phyloP scores from a whole-genome alignment of 2,113 vertebrate genomes.

The Aegypius monachus region DNA sequence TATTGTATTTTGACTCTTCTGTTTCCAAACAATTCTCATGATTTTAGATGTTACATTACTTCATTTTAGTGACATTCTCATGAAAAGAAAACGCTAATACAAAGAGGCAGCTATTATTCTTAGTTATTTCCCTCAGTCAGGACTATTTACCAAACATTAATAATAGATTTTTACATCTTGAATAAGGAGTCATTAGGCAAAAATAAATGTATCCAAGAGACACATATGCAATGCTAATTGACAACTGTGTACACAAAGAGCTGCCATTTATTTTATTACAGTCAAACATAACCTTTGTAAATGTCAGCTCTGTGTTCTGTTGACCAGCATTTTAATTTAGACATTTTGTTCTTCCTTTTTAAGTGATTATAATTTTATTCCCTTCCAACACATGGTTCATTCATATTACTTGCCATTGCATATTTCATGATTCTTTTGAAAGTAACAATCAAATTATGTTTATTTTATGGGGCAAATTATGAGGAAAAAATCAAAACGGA shows the following conservation, averaged over 20 bases:
- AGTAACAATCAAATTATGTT: neutral
- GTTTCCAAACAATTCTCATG: neutral
- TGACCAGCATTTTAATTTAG: constrained; percentile 66
- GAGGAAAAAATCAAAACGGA: neutral
- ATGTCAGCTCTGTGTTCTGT: constrained; percentile 59
- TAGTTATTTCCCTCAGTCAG: constrained; percentile 6
- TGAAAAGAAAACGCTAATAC: constrained; percentile 2
- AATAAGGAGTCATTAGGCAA: constrained; percentile 44
- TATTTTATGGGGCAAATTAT: neutral
- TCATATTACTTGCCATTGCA: neutral
- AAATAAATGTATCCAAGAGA: constrained; percentile 55
- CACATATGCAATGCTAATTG: constrained; percentile 64
- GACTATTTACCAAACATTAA: constrained; percentile 23
- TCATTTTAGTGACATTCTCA: neutral
- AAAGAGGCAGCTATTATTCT: constrained; percentile 13
- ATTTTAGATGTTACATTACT: neutral
- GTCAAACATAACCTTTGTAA: constrained; percentile 70
- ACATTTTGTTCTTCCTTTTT: constrained; percentile 27
- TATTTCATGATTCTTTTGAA: neutral
- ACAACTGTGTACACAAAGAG: constrained; percentile 59
- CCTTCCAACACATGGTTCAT: neutral
- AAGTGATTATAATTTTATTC: constrained; percentile 24
- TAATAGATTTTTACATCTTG: constrained; percentile 35
- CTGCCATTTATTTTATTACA: constrained; percentile 66
- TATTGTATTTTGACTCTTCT: neutral